Base-by-base conservation (phyloP, 2,888 invertebrate genomes). In the Zhuqinia jingwanae region DNA sequence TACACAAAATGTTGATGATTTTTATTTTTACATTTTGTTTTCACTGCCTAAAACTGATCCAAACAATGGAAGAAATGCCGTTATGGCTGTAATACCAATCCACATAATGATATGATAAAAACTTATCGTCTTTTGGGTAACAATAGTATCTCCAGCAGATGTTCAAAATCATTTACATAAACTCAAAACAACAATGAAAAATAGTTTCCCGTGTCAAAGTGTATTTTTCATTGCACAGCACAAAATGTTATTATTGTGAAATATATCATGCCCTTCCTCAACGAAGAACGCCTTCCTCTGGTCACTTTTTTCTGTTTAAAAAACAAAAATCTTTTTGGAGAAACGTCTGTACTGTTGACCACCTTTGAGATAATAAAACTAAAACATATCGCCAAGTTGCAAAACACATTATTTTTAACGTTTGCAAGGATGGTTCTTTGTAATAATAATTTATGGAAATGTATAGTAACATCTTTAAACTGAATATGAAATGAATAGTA, bases 241-340 rank as follows among this genome's bases (percentile, higher is more conserved):
- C n/a, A n/a, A n/a, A n/a, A n/a, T n/a, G n/a, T n/a, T n/a, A n/a
- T n/a, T n/a, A 36, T 36, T 8, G 3, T 36, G 36, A n/a, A 8
- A 22, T 42, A n/a, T 73, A 22, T 75, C 77, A 45, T 77, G 42
- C 42, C 77, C 77, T 77, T 58, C 77, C 77, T 77, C 77, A 77
- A 77, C 77, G 42, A 76, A 58, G 42, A 56, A 15, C 45, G 13
- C 13, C 70, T 47, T 36, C 17, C 3, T 36, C 36, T 36, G 8
- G 36, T 3, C 8, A 36, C 36, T 36, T 8, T 3, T 6, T 6
- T 36, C 8, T 8, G 3, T 53, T n/a, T 53, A 53, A n/a, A 65
- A 30, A 60, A 60, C 15, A 30, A 15, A 30, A 20, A 30, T 58
- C 6, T 30, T 60, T 11, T 27, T 30, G 42, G 36, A 42, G 42